These are phyloP conservation scores for Columba livia DNA, from an alignment of 2,113 vertebrate species.

Conservation along the genomic window DNA sequence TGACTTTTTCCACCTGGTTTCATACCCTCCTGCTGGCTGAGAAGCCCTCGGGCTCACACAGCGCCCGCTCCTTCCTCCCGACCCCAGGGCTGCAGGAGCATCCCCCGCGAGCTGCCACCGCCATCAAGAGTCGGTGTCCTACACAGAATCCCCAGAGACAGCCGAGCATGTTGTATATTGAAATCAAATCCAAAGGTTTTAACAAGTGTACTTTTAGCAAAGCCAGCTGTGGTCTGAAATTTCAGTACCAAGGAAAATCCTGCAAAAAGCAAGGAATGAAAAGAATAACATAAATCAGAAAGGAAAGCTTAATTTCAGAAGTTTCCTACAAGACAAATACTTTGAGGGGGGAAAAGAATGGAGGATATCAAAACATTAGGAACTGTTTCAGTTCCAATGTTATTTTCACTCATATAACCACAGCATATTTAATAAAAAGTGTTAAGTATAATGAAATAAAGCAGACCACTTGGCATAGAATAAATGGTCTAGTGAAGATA, in stretches of 20 bases:
- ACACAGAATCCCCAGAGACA: neutral
- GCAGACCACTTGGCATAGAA: neutral
- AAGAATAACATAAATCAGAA: neutral
- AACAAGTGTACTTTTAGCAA: neutral
- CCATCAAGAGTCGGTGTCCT: neutral
- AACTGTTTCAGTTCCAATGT: neutral
- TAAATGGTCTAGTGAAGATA: neutral
- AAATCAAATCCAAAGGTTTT: neutral
- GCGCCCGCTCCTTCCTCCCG: accelerated
- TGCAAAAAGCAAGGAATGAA: neutral
- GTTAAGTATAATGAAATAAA: neutral
- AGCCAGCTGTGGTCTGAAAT: neutral
- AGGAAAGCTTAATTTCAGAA: neutral
- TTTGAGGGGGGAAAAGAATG: neutral
- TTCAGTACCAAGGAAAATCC: conserved; percentile 1
- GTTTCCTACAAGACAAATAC: neutral
- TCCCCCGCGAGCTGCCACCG: neutral
- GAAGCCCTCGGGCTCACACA: too few relatives aligned
- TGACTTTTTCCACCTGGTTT: neutral
- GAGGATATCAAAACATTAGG: neutral
- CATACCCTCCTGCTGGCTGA: too few relatives aligned
- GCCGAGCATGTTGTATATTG: neutral
- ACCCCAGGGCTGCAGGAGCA: neutral
- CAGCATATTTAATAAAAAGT: neutral
- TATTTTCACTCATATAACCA: neutral